phyloP scores from a whole-genome alignment of 2,888 invertebrate species.

The Stenolophus ochropezus region DNA sequence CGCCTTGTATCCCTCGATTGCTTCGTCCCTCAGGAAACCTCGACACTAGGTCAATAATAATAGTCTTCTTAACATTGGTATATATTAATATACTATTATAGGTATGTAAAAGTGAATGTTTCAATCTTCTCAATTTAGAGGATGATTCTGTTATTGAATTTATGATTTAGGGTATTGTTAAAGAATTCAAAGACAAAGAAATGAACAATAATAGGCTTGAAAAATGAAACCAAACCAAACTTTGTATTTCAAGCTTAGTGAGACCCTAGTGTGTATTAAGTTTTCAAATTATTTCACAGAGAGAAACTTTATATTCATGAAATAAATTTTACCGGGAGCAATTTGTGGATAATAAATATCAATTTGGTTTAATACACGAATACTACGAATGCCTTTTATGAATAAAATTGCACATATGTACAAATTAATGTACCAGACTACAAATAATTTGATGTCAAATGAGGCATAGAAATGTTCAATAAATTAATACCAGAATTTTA shows the following conservation, averaged over 20 bases:
- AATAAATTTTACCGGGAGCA: background rate
- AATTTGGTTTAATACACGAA: background rate
- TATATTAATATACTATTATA: too few species aligned
- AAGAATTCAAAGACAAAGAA: too few species aligned
- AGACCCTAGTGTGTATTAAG: background rate
- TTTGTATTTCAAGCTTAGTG: background rate
- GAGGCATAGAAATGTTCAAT: background rate
- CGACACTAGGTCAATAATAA: too few species aligned
- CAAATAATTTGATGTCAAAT: constrained; percentile 1
- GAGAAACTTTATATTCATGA: background rate
- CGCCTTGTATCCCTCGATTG: too few species aligned
- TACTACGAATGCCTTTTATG: background rate
- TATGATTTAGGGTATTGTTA: too few species aligned
- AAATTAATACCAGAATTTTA: background rate
- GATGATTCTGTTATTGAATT: too few species aligned
- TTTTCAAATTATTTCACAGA: background rate
- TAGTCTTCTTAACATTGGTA: too few species aligned
- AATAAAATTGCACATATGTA: background rate
- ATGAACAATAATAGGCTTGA: too few species aligned
- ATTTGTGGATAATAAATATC: background rate
- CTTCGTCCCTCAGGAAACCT: too few species aligned
- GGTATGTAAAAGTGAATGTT: too few species aligned
- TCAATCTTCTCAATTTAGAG: too few species aligned
- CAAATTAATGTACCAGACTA: background rate
- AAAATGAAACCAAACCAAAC: too few species aligned